Evolutionary conservation across 2,113 vertebrate genomes (phyloP).

Genomic region (Brachypteracias leptosomus): DNA sequence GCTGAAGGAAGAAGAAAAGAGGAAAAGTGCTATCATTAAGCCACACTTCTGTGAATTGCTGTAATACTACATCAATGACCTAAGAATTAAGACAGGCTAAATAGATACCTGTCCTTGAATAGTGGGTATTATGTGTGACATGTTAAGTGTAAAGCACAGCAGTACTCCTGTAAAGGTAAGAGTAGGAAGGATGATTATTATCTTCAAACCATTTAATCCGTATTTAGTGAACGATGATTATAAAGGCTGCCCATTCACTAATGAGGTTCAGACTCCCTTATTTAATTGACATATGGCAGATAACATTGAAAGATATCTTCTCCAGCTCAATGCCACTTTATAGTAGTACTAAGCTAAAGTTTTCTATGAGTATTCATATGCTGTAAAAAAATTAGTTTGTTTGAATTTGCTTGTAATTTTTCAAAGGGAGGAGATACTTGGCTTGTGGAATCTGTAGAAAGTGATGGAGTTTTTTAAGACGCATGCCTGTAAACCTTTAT

Average conservation of each 20-base stretch:
- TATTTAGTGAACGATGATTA: neutral
- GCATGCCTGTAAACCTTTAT: neutral
- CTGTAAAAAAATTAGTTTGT: neutral
- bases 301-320: neutral
- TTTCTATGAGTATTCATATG: neutral
- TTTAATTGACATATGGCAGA: neutral
- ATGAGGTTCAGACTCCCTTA: neutral
- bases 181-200: neutral
- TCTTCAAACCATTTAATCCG: neutral
- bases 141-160: neutral
- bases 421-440: neutral
- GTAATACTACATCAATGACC: neutral
- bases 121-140: neutral
- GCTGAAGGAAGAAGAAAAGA: neutral
- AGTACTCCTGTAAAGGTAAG: neutral
- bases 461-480: neutral
- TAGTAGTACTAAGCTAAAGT: neutral
- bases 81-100: neutral
- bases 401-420: slow-evolving; percentile 2
- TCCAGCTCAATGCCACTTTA: neutral
- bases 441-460: neutral
- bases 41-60: neutral
- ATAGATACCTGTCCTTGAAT: neutral
- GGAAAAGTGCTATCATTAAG: neutral
- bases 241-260: slow-evolving; percentile 9